Evolutionary conservation across 37 sponge, comb jelly and placozoan species (phyloP).

Genomic region (Halichondria panicea): DNA sequence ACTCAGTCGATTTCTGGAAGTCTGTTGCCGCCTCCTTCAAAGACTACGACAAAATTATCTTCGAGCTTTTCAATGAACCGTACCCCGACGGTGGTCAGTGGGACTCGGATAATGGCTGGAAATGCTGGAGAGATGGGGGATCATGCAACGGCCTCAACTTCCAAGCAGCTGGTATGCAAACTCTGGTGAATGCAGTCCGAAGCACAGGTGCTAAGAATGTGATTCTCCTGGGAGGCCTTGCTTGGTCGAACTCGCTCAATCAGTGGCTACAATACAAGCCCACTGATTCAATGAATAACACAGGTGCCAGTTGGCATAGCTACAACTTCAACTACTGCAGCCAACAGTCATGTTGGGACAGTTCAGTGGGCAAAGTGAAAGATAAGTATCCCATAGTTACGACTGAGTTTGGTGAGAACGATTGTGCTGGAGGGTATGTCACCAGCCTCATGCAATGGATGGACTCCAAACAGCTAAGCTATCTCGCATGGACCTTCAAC

Average conservation of each 20-base stretch:
- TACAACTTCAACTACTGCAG: constrained; percentile 44
- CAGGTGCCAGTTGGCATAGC: constrained; percentile 15
- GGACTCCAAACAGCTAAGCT: neutral
- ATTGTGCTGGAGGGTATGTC: constrained; percentile 14
- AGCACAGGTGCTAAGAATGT: constrained; percentile 24
- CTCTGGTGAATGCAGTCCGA: constrained; percentile 10
- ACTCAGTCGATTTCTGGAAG: constrained; percentile 37
- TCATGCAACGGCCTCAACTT: neutral
- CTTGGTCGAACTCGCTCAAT: constrained; percentile 15
- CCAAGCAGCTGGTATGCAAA: constrained; percentile 24
- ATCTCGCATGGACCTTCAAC: constrained; percentile 35
- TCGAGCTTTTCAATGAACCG: constrained; percentile 46
- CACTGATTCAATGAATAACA: constrained; percentile 18
- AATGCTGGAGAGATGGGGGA: constrained; percentile 46
- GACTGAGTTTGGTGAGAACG: constrained; percentile 33
- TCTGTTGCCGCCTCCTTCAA: constrained; percentile 15
- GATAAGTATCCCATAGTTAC: constrained; percentile 1
- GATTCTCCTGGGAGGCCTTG: constrained; percentile 18
- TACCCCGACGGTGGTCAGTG: constrained; percentile 35
- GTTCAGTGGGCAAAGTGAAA: neutral
- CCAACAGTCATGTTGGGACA: constrained; percentile 28
- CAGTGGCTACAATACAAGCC: constrained; percentile 19
- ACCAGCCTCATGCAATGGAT: constrained; percentile 19
- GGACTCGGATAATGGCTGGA: constrained; percentile 15
- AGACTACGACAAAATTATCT: constrained; percentile 24